Evolutionary conservation across 2,797 vertebrate genomes (phyloP).

Genomic region (Odontamblyopus lacepedii): DNA sequence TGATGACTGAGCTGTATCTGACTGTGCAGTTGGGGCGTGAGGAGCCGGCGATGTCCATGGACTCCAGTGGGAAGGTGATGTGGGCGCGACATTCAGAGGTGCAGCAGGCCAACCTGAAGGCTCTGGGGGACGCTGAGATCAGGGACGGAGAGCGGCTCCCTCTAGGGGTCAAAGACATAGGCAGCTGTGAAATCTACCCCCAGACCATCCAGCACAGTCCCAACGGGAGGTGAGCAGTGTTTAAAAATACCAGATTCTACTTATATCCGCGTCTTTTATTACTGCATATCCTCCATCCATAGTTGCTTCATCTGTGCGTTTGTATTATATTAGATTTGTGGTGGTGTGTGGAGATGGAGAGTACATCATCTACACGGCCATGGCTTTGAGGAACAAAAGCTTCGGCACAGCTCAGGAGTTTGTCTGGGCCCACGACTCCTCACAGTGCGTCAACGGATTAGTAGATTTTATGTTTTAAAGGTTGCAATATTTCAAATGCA

Average conservation of each 20-base stretch:
- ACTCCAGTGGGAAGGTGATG: constrained; percentile 93
- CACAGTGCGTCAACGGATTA: constrained; percentile 81
- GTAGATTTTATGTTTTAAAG: background rate
- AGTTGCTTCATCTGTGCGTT: no score
- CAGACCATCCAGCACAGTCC: constrained; percentile 96
- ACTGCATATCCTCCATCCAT: no score
- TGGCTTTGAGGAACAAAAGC: constrained; percentile 95
- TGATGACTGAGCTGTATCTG: background rate
- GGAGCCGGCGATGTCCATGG: constrained; percentile 96
- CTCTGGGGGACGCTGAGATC: constrained; percentile 90
- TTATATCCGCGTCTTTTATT: no score
- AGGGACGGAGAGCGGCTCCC: constrained; percentile 90
- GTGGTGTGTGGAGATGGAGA: constrained; percentile 91
- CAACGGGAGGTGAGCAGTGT: constrained; percentile 83
- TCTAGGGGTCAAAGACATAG: constrained; percentile 93
- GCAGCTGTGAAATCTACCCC: constrained; percentile 95
- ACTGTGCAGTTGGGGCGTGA: constrained; percentile 86
- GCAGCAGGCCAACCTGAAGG: constrained; percentile 95
- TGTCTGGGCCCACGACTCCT: constrained; percentile 94
- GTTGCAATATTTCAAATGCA: background rate
- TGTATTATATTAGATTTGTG: constrained; percentile 80
- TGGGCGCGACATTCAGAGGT: constrained; percentile 94
- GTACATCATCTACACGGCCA: constrained; percentile 85
- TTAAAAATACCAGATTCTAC: no score
- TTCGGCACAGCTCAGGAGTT: constrained; percentile 94